phyloP scores from a whole-genome alignment of 2,888 invertebrate genomes.

The Caenorhabditis macrosperma region DNA sequence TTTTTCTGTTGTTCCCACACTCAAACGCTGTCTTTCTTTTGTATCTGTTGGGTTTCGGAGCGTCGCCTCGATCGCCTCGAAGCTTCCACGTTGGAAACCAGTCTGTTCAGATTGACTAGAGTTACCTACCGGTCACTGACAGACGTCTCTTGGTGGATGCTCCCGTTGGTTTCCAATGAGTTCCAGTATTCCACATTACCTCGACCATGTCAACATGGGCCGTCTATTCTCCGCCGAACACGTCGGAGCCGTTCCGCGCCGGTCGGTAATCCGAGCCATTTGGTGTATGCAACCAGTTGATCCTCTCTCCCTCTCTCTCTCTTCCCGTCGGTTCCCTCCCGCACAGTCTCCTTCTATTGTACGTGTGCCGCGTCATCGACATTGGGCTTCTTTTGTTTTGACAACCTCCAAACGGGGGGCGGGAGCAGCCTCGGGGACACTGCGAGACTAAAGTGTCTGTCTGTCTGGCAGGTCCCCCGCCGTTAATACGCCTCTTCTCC shows the following conservation, averaged over 20 bases:
- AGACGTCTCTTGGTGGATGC: too few relatives aligned
- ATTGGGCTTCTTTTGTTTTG: conserved; percentile 34
- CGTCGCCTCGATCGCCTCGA: too few relatives aligned
- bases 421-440: background rate
- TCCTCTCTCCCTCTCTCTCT: too few relatives aligned
- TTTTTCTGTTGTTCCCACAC: background rate
- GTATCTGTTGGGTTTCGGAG: too few relatives aligned
- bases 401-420: conserved; percentile 31
- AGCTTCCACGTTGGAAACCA: background rate
- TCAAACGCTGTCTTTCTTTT: background rate
- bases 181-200: background rate
- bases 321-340: conserved; percentile 4
- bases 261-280: conserved; percentile 52
- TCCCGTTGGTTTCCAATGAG: background rate
- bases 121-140: too few relatives aligned
- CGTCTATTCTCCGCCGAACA: background rate
- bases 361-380: conserved; percentile 34
- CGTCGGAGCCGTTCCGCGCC: conserved; percentile 13
- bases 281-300: conserved; percentile 52
- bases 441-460: conserved; percentile 5
- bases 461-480: background rate
- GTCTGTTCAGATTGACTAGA: too few relatives aligned
- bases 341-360: conserved; percentile 35
- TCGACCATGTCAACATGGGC: conserved; percentile 1
- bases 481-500: background rate